These are phyloP conservation scores for Drosophila jambulina DNA, from an alignment of 1,140 invertebrate species.

Conservation along the genomic window DNA sequence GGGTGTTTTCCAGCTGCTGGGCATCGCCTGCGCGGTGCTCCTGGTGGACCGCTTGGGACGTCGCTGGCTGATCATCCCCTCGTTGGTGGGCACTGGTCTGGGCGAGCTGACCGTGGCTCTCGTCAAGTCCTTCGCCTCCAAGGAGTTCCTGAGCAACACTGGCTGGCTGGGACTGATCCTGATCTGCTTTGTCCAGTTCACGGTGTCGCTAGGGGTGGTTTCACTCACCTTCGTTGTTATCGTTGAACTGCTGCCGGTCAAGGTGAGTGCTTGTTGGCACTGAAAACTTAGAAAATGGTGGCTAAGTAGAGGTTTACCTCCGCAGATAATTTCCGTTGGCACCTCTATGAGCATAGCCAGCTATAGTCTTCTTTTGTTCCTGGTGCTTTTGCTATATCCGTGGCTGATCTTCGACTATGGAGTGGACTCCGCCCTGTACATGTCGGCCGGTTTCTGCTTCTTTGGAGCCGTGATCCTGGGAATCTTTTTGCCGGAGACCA, in stretches of 20 bases:
- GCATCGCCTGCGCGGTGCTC: slow-evolving; percentile 25
- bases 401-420: slow-evolving; percentile 48
- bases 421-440: slow-evolving; percentile 50
- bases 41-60: slow-evolving; percentile 70
- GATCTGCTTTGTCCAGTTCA: slow-evolving; percentile 49
- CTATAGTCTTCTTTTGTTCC: slow-evolving; percentile 48
- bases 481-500: slow-evolving; percentile 67
- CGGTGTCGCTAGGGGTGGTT: slow-evolving; percentile 42
- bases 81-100: slow-evolving; percentile 44
- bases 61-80: slow-evolving; percentile 54
- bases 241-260: slow-evolving; percentile 61
- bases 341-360: slow-evolving; percentile 53
- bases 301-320: neutral
- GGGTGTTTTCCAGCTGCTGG: slow-evolving; percentile 84
- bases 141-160: slow-evolving; percentile 33
- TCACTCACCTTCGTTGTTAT: slow-evolving; percentile 60
- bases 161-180: slow-evolving; percentile 59
- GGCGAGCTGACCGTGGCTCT: slow-evolving; percentile 44
- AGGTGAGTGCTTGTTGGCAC: slow-evolving; percentile 43
- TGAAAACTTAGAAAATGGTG: neutral
- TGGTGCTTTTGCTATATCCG: slow-evolving; percentile 60
- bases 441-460: slow-evolving; percentile 43
- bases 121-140: slow-evolving; percentile 21
- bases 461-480: slow-evolving; percentile 50
- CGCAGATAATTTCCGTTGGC: slow-evolving; percentile 61